Evolutionary conservation across 2,888 invertebrate genomes (phyloP), one percentile per base, ranked within the genome.

Genomic region (Thecophora atra): DNA sequence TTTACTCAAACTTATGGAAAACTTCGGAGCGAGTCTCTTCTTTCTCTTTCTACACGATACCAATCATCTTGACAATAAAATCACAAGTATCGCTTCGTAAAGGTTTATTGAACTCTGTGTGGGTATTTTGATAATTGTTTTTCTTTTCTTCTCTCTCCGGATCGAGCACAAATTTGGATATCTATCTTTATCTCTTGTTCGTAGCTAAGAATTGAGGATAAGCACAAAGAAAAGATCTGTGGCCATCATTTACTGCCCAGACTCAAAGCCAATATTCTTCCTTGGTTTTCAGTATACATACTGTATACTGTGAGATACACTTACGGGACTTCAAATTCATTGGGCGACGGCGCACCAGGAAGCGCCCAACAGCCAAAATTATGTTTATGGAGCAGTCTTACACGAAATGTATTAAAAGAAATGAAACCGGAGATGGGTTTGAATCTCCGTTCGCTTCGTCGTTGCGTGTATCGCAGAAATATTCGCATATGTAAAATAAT

Each of bases 371-470:
- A 60, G 47, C 60, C 62, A 30, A 69, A 69, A 62, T 51, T 69
- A 62, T 69, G 69, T 51, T 69, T 69, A 60, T 69, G 69, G 69
- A 69, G 30, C 69, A 69, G 24, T 13, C 67, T 26, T 13, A 37
- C n/a, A n/a, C 37, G 21, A n/a, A 37, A 24, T 37, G 62, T 30
- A 30, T n/a, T 42, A 19, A 1, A 19, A 63, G 21, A 21, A 13
- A 1, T 15, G 24, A 15, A 28, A 24, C 1, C 28, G 30, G 26
- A 66, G 54, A 51, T 66, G 52, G 17, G 44, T n/a, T 19, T 42
- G 66, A 47, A 51, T 19, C 28, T 51, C 19, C 13, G 37, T 19
- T 15, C 19, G 19, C 37, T 5, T 51, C 13, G 28, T 28, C n/a
- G 15, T 67, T 42, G 67, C 54, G 56, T 67, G 56, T 42, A 42